These are phyloP conservation scores for Tetranychus truncatus DNA, from an alignment of 2,888 invertebrate species.

Conservation along the genomic window DNA sequence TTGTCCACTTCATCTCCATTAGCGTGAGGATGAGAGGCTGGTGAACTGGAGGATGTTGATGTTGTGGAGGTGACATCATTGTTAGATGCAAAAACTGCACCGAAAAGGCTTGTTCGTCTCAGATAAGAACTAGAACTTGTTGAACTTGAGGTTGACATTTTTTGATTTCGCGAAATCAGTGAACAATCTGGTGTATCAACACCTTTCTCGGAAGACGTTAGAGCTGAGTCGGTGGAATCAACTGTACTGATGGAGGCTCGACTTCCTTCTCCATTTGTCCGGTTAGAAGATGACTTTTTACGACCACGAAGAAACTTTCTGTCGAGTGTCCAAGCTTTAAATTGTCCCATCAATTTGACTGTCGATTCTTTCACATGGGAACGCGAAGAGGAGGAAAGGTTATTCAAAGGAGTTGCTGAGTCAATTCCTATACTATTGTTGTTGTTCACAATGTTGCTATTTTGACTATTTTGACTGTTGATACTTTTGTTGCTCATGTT, in stretches of 20 bases:
- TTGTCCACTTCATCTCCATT: not conserved
- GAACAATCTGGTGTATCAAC: not conserved
- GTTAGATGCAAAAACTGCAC: not conserved
- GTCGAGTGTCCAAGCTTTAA: conserved; percentile 26
- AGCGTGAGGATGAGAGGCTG: not conserved
- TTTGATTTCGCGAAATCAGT: not conserved
- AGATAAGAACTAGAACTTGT: not conserved
- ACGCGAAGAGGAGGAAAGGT: not conserved
- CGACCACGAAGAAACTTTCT: conserved; percentile 22
- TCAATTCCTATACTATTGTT: not conserved
- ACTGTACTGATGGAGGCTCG: not conserved
- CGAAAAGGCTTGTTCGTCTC: not conserved
- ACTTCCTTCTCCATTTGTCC: not conserved
- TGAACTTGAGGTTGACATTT: not conserved
- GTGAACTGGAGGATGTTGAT: not conserved
- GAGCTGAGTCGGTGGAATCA: not conserved
- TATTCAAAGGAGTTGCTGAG: not conserved
- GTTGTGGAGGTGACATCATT: not conserved
- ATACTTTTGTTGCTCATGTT: not conserved
- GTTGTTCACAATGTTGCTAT: not conserved
- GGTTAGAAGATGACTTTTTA: conserved; percentile 22
- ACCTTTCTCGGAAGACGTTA: not conserved
- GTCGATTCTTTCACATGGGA: not conserved
- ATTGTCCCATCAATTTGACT: conserved; percentile 20
- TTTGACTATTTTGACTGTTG: not conserved